phyloP scores from a whole-genome alignment of 2,797 vertebrate species.

The Stomatorhinus walkeri region DNA sequence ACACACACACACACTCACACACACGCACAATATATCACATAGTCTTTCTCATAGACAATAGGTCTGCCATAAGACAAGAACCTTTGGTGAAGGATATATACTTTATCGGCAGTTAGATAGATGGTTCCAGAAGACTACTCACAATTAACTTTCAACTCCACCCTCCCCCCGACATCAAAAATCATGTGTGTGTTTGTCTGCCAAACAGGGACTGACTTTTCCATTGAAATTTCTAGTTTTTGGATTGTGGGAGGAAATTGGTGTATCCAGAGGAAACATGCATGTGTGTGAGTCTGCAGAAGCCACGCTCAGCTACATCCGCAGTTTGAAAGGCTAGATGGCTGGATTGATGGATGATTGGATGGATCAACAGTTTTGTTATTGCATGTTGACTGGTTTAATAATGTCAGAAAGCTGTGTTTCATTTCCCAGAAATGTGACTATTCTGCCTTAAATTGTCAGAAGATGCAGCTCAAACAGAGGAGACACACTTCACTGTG shows the following conservation, averaged over 20 bases:
- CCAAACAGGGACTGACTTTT: not conserved
- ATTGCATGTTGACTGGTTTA: not conserved
- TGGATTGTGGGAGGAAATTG: not conserved
- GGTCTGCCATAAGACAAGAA: not conserved
- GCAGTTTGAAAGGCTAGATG: not conserved
- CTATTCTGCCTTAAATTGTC: not conserved
- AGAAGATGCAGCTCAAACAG: not conserved
- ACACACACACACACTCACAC: not conserved
- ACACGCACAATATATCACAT: not conserved
- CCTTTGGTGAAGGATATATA: not conserved
- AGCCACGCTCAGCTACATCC: not conserved
- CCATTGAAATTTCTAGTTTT: not conserved
- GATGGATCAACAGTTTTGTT: not conserved
- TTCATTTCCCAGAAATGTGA: not conserved
- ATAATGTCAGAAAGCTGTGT: not conserved
- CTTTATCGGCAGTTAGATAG: not conserved
- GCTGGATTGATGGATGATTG: not conserved
- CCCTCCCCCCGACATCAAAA: not conserved
- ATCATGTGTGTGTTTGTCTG: not conserved
- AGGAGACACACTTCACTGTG: not conserved
- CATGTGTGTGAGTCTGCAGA: not conserved
- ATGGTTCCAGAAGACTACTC: not conserved
- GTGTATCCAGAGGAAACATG: not conserved
- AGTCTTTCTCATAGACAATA: not conserved
- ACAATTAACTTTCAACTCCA: not conserved